Conservation (phyloP, 2,113 vertebrate species). For the Odocoileus hemionus region DNA sequence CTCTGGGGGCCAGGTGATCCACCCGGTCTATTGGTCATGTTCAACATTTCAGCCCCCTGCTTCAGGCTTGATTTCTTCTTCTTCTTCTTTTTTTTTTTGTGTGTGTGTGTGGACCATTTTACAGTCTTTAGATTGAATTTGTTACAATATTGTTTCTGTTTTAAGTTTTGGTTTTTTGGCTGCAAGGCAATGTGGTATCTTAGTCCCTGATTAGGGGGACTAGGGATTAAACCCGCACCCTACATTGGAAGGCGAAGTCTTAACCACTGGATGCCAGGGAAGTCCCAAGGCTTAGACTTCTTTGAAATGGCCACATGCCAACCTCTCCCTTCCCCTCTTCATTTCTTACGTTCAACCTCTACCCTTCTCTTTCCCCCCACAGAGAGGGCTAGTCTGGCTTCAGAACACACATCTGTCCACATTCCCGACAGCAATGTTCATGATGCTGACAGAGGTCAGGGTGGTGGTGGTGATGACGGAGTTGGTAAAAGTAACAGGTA, state of each 20-base stretch:
- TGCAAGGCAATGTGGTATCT: background rate
- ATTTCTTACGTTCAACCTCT: background rate
- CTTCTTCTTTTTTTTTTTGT: background rate
- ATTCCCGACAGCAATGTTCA: no score
- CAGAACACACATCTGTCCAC: accelerated
- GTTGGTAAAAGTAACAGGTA: background rate
- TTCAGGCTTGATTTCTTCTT: background rate
- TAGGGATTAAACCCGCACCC: background rate
- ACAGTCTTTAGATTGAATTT: background rate
- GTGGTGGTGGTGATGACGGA: background rate
- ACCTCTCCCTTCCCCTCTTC: background rate
- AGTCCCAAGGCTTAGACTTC: background rate
- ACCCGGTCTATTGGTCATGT: background rate
- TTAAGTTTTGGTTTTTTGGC: background rate
- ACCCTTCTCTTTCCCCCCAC: background rate
- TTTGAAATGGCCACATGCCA: background rate
- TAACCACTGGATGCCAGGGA: background rate
- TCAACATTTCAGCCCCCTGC: background rate
- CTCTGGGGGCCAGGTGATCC: background rate
- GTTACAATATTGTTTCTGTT: background rate
- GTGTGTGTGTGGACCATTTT: background rate
- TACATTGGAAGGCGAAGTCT: background rate
- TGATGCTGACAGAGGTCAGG: no score
- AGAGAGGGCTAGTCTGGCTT: background rate
- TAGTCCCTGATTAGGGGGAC: background rate